Conservation (phyloP, 2,888 invertebrate genomes). For the Lampropteryx suffumata region DNA sequence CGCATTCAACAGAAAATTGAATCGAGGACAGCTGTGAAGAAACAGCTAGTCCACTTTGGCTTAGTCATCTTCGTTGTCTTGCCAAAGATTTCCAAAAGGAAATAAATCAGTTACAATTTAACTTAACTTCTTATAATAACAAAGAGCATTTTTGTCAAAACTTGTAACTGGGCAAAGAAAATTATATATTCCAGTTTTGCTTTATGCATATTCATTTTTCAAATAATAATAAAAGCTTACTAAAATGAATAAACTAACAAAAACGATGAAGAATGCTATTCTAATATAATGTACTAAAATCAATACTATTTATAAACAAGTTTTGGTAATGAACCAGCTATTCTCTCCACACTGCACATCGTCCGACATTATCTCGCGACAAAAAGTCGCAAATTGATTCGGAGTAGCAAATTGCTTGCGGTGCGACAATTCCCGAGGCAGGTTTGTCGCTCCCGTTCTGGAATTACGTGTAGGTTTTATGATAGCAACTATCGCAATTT, state of each 20-base stretch:
- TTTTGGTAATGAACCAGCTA: constrained; percentile 7
- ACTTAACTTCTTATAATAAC: too few relatives aligned
- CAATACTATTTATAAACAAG: not conserved
- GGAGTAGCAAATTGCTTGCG: constrained; percentile 71
- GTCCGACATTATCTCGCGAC: constrained; percentile 62
- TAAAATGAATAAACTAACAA: too few relatives aligned
- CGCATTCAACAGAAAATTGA: constrained; percentile 59
- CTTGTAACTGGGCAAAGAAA: too few relatives aligned
- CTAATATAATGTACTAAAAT: too few relatives aligned
- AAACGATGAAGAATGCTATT: too few relatives aligned
- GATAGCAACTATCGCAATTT: constrained; percentile 10
- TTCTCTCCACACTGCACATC: not conserved
- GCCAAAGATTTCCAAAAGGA: too few relatives aligned
- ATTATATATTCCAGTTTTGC: too few relatives aligned
- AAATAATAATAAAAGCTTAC: too few relatives aligned
- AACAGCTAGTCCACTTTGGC: not conserved
- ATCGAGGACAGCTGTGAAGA: constrained; percentile 38
- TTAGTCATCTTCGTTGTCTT: too few relatives aligned
- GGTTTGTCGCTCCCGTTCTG: constrained; percentile 37
- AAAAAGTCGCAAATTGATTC: constrained; percentile 78
- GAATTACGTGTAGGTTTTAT: constrained; percentile 39
- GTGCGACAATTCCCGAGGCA: constrained; percentile 37
- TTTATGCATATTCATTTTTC: too few relatives aligned
- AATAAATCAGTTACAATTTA: too few relatives aligned
- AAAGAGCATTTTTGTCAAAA: too few relatives aligned